Base-by-base conservation (phyloP, 2,113 vertebrate species). In the Motacilla tschutschensis region DNA sequence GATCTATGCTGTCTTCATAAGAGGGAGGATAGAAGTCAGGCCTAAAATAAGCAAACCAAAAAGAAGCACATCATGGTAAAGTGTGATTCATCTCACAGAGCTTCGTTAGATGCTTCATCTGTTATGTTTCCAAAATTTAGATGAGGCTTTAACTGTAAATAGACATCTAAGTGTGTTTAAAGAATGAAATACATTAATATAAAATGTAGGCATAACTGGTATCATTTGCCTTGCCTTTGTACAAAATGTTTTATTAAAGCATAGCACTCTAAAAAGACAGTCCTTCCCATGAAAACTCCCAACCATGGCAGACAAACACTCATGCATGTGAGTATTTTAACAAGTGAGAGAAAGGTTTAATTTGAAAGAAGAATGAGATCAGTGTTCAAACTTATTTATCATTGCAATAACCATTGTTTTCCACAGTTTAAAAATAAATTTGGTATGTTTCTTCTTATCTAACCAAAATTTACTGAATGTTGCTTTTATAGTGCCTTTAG, bases 1-100 rank as follows among this genome's bases (percentile, higher is more conserved):
- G 66, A 50, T 91, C 81, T 35, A 96, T 93, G 41, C 95, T 97
- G 63, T 98, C 97, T 87, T 98, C 97, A 4, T 98, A 99, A 4
- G 97, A 96, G 8, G 98, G 98, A 40, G 97, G 98, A 71, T 97
- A 98, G 60, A 96, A 96, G 60, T 95, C 93, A 16, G 96, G 96
- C 83, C 98, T 99, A 72, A 96, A 90, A 91, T 63, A 82, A 31
- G 29, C 22, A 75, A 79, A n/a, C 6, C 6, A 24, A 38, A 67
- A 80, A 55, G 31, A 54, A 70, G 38, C 18, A 58, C 8, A 10
- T 20, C 4, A 4, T 46, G 26, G 26, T 83, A 33, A 77, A 79
- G 22, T 17, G 10, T 19, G 9, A 28, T 73, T 59, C 76, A 14
- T 63, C 44, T 70, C 46, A 40, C 38, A 64, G n/a, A 67, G 8